Conservation (phyloP, 2,888 invertebrate species). For the Schizotus pectinicornis region DNA sequence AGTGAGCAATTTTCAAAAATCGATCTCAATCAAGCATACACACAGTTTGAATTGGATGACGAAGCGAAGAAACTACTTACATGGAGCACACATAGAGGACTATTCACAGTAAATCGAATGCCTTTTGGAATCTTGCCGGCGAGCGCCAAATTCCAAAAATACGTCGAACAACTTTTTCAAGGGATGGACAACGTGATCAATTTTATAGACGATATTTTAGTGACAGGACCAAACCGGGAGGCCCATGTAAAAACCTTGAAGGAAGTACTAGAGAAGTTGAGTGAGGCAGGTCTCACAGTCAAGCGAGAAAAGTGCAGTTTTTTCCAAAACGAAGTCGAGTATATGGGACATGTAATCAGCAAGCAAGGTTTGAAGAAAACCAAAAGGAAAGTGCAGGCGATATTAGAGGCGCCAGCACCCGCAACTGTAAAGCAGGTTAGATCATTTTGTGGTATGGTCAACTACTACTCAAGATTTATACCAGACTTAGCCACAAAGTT, state of each 20-base stretch:
- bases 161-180: slow-evolving; percentile 46
- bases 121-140: slow-evolving; percentile 47
- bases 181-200: slow-evolving; percentile 41
- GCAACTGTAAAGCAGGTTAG: slow-evolving; percentile 18
- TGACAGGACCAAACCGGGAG: slow-evolving; percentile 37
- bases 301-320: slow-evolving; percentile 48
- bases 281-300: slow-evolving; percentile 42
- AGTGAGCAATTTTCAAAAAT: neutral
- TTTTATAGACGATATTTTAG: slow-evolving; percentile 47
- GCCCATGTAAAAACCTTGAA: slow-evolving; percentile 38
- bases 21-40: slow-evolving; percentile 41
- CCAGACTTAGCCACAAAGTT: slow-evolving; percentile 1
- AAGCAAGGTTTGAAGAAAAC: slow-evolving; percentile 33
- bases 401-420: slow-evolving; percentile 26
- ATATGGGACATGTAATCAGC: slow-evolving; percentile 41
- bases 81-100: slow-evolving; percentile 47
- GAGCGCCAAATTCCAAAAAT: slow-evolving; percentile 48
- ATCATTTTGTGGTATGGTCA: slow-evolving; percentile 25
- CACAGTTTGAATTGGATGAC: slow-evolving; percentile 45
- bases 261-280: slow-evolving; percentile 35
- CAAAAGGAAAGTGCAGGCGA: slow-evolving; percentile 32
- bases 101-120: slow-evolving; percentile 47
- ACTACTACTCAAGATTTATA: slow-evolving; percentile 29
- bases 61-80: slow-evolving; percentile 41
- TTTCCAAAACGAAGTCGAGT: slow-evolving; percentile 43